These are phyloP conservation scores for Tragelaphus oryx DNA, from an alignment of 2,797 vertebrate species.

Conservation along the genomic window DNA sequence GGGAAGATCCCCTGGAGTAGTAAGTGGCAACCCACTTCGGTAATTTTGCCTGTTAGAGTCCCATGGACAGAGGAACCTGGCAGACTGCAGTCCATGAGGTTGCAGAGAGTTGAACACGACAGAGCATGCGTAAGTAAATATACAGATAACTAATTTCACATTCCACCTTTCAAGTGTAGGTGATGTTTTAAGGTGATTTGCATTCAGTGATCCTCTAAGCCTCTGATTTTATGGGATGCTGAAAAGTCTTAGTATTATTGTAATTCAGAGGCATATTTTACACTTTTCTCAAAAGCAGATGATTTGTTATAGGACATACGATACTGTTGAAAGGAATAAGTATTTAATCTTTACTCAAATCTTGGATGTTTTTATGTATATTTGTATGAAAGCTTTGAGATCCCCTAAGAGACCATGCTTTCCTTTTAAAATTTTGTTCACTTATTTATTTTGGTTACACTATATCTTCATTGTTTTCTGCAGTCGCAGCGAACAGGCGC, in stretches of 20 bases:
- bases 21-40: not conserved
- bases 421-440: not conserved
- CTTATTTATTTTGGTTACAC: not conserved
- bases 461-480: not conserved
- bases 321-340: not conserved
- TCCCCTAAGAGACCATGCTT: not conserved
- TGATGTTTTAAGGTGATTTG: not conserved
- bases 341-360: not conserved
- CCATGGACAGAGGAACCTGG: not conserved
- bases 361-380: not conserved
- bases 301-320: not conserved
- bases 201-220: not conserved
- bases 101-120: not conserved
- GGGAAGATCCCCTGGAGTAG: not conserved
- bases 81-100: not conserved
- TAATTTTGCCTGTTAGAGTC: not conserved
- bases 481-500: rapidly evolving
- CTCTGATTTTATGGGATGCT: not conserved
- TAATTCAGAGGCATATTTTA: not conserved
- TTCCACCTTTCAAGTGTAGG: not conserved
- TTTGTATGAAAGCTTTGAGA: not conserved
- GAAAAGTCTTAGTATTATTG: not conserved
- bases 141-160: not conserved
- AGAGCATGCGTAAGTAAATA: not conserved
- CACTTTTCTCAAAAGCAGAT: not conserved